Evolutionary conservation across 2,888 invertebrate species (phyloP), one percentile per base, ranked within the genome.

Genomic region (Hoplodrina ambigua): DNA sequence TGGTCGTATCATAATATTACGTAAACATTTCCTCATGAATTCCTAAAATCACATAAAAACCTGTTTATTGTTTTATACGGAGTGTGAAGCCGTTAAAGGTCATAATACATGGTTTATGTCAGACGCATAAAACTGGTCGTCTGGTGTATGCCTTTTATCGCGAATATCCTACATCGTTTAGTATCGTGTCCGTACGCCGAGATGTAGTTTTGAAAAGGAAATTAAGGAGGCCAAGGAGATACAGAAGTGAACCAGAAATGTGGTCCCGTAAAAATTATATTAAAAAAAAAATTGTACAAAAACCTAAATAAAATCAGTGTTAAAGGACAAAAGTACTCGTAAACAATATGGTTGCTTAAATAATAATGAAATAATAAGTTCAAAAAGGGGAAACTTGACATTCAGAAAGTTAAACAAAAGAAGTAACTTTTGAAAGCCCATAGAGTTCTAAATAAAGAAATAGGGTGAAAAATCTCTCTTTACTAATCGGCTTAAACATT

Each of bases 51-150:
- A 49, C 41, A 64, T 60, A 80, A 74, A 63, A 68, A 57, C 53
- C 8, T 64, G 69, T 80, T 78, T 75, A 80, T 80, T 80, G 49
- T 75, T 56, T 70, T 55, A 80, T 30, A 53, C 30, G n/a, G 19
- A 53, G 55, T 62, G 61, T 50, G 67, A 63, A 65, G 56, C 44
- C 59, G 60, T 64, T 54, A 74, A 58, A 44, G 11, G 30, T 64
- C 57, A 33, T 52, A 54, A 56, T 33, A 63, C 19, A 25, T 61
- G 77, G 63, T 80, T 80, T 76, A 80, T 75, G 66, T 61, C 63
- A 25, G 17, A 33, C 10, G n/a, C 49, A 1, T 74, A 52, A 80
- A 52, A 63, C 52, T 59, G 13, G 19, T 55, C 4, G 41, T 80
- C 11, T 33, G 15, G 25, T 54, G 4, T 33, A 19, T 30, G 33